Conservation (phyloP, 2,888 invertebrate genomes). For the Lagria hirta region DNA sequence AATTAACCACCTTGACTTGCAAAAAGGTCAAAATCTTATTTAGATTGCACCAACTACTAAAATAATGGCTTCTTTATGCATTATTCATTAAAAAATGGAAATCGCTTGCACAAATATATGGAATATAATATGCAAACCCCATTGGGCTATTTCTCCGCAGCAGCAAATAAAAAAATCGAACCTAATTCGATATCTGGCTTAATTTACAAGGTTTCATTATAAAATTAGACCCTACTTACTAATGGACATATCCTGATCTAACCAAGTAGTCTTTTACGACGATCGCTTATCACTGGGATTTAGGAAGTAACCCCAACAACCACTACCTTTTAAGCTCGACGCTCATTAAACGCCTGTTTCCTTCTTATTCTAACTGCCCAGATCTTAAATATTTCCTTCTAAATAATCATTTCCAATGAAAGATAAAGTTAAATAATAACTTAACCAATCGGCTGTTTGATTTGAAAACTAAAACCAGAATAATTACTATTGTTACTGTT, state of each 20-base stretch:
- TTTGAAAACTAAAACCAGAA: no score
- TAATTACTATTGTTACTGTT: no score
- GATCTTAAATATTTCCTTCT: slow-evolving; percentile 3
- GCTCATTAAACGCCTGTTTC: slow-evolving; percentile 21
- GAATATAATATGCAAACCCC: no score
- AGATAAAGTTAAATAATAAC: no score
- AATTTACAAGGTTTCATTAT: slow-evolving; percentile 11
- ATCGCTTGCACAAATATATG: no score
- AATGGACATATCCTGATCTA: slow-evolving; percentile 22
- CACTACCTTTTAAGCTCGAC: slow-evolving; percentile 17
- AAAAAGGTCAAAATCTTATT: slow-evolving; percentile 12
- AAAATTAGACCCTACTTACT: slow-evolving; percentile 21
- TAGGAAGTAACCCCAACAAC: slow-evolving; percentile 21
- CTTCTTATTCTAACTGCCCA: slow-evolving; percentile 10
- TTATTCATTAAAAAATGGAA: slow-evolving; percentile 23
- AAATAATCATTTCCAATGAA: no score
- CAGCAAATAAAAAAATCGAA: slow-evolving; percentile 6
- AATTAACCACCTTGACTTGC: slow-evolving; percentile 12
- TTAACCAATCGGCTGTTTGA: no score
- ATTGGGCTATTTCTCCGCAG: no score
- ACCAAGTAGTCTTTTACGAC: slow-evolving; percentile 18
- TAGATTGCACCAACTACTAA: slow-evolving; percentile 21
- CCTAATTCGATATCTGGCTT: not conserved
- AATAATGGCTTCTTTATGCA: slow-evolving; percentile 22
- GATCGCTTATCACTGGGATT: slow-evolving; percentile 22